A percentile compares a stretch with the other conserved stretches of the same genome.
These are phyloP conservation scores for Columbina picui DNA, from an alignment of 2,113 vertebrate species.

Conservation along the genomic window DNA sequence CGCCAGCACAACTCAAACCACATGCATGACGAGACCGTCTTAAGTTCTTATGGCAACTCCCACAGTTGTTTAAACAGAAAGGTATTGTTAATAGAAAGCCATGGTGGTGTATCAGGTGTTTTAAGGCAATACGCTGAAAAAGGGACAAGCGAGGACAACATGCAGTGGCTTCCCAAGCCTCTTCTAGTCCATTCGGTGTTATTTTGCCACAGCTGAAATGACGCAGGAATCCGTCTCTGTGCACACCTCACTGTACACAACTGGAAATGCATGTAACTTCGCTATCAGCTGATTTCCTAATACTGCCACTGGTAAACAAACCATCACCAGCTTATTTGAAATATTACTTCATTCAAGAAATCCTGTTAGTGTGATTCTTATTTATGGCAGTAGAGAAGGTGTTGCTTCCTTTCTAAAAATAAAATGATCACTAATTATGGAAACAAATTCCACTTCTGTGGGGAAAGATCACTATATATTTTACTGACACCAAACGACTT, in stretches of 20 bases:
- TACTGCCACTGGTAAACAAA: background rate
- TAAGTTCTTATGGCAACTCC: rapidly evolving
- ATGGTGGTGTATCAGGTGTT: background rate
- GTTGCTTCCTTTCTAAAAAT: background rate
- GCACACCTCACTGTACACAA: background rate
- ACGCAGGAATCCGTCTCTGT: background rate
- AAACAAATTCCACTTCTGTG: background rate
- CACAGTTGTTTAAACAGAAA: background rate
- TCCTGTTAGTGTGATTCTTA: background rate
- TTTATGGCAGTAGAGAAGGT: background rate
- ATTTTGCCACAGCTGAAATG: background rate
- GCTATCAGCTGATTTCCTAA: background rate
- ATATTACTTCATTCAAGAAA: background rate
- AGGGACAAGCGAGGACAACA: background rate
- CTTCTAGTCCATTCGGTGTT: background rate
- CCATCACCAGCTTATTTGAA: background rate
- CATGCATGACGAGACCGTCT: rapidly evolving
- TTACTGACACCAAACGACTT: background rate
- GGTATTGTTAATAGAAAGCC: background rate
- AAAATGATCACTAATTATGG: background rate
- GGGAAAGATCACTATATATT: background rate
- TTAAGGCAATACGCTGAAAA: background rate
- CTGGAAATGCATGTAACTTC: background rate
- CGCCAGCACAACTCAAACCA: background rate
- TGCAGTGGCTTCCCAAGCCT: background rate